phyloP scores from a whole-genome alignment of 2,113 vertebrate species.

The Planiliza haematocheilus region DNA sequence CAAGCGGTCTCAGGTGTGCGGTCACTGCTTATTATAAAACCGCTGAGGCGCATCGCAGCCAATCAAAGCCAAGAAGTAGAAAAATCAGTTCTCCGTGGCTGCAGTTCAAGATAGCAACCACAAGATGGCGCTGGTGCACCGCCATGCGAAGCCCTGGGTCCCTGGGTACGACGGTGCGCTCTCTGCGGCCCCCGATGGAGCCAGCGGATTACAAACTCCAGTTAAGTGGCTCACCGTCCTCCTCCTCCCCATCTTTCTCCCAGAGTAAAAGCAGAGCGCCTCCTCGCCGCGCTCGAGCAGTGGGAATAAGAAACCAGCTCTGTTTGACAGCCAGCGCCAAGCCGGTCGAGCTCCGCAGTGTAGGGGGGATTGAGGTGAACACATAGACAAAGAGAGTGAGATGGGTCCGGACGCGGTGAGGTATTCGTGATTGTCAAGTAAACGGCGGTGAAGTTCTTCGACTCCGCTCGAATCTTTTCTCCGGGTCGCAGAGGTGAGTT shows the following conservation, averaged over 20 bases:
- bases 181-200: constrained; percentile 60
- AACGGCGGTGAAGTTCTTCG: constrained; percentile 75
- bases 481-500: constrained; percentile 78
- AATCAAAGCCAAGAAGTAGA: constrained; percentile 59
- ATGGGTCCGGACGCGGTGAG: constrained; percentile 75
- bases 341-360: constrained; percentile 61
- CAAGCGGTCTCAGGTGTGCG: constrained; percentile 68
- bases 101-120: background rate
- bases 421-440: constrained; percentile 74
- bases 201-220: constrained; percentile 79
- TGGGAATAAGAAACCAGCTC: constrained; percentile 46
- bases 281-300: constrained; percentile 42
- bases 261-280: constrained; percentile 70
- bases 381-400: constrained; percentile 63
- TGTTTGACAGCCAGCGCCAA: constrained; percentile 43
- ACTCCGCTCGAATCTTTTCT: constrained; percentile 71
- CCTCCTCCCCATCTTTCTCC: constrained; percentile 63
- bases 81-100: background rate
- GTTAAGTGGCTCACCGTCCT: constrained; percentile 75
- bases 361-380: constrained; percentile 25
- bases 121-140: constrained; percentile 67
- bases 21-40: constrained; percentile 63
- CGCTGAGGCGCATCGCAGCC: constrained; percentile 57
- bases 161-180: constrained; percentile 41
- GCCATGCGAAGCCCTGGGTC: constrained; percentile 3